Percentiles rank a stretch among this genome's conserved stretches.
Conservation (phyloP, 2,888 invertebrate species). For the Chrysodeixis includens region DNA sequence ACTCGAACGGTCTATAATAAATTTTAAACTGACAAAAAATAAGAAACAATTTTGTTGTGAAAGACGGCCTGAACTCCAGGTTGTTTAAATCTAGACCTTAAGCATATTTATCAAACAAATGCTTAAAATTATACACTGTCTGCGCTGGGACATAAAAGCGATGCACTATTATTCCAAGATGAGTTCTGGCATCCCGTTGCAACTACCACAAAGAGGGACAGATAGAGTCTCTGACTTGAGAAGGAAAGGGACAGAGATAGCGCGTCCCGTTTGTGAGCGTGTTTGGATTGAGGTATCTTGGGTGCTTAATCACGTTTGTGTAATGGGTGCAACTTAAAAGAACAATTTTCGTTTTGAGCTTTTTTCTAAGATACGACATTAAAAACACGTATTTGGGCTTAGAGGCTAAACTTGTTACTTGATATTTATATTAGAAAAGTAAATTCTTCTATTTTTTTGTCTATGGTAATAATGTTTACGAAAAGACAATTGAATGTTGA, state of each 20-base stretch:
- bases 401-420: no score
- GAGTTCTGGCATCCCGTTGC: slow-evolving; percentile 32
- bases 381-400: no score
- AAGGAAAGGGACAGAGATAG: slow-evolving; percentile 14
- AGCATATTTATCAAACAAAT: not conserved
- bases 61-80: no score
- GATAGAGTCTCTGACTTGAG: slow-evolving; percentile 4
- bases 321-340: slow-evolving; percentile 19
- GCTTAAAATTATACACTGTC: slow-evolving; percentile 10
- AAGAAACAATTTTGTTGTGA: no score
- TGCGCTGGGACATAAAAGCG: slow-evolving; percentile 12
- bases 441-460: no score
- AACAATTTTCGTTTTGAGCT: not conserved
- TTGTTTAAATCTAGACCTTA: not conserved
- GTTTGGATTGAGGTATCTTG: slow-evolving; percentile 33
- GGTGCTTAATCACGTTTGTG: slow-evolving; percentile 27
- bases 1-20: slow-evolving; percentile 7
- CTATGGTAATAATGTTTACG: no score
- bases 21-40: not conserved
- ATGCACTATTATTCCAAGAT: slow-evolving; percentile 23
- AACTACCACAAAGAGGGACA: slow-evolving; percentile 33
- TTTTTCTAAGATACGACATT: not conserved
- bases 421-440: no score
- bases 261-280: slow-evolving; percentile 29
- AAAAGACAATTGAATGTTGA: no score